Percentiles rank a stretch among this genome's conserved stretches.
Conservation (phyloP, 2,113 vertebrate genomes). For the Syngnathus typhle region DNA sequence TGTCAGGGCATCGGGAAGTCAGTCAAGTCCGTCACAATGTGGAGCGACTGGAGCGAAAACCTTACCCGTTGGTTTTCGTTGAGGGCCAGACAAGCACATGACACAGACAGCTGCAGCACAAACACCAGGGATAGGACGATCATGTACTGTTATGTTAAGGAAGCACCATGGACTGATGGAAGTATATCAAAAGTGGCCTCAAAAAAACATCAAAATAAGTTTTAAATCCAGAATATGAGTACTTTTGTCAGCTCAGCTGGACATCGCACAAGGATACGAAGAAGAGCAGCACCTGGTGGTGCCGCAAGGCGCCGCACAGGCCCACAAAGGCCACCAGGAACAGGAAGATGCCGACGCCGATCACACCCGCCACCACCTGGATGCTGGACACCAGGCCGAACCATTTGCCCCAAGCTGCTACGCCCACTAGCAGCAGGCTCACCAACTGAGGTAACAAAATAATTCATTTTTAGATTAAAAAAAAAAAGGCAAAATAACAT, state of each 20-base stretch:
- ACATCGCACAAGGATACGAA: conserved; percentile 87
- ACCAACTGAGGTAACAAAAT: conserved; percentile 76
- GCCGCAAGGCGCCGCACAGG: conserved; percentile 87
- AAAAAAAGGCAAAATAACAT: too few relatives aligned
- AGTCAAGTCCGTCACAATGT: too few relatives aligned
- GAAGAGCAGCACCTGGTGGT: conserved; percentile 95
- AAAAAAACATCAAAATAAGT: too few relatives aligned
- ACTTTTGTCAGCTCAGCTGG: not conserved
- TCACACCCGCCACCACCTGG: conserved; percentile 85
- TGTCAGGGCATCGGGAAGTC: conserved; percentile 30
- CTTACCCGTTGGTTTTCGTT: conserved; percentile 88
- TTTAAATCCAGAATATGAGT: not conserved
- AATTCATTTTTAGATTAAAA: not conserved
- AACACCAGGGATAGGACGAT: conserved; percentile 90
- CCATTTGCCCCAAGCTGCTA: conserved; percentile 93
- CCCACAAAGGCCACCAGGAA: conserved; percentile 90
- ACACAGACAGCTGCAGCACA: conserved; percentile 90
- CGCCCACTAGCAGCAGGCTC: conserved; percentile 89
- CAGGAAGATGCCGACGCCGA: conserved; percentile 88
- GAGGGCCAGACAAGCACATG: conserved; percentile 88
- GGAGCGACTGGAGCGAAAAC: not conserved
- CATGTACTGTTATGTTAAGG: conserved; percentile 90
- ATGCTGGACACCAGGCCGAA: conserved; percentile 94
- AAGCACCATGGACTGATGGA: not conserved
- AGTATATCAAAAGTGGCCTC: not conserved